phyloP scores from a whole-genome alignment of 2,797 vertebrate genomes.

The Myotis planiceps region DNA sequence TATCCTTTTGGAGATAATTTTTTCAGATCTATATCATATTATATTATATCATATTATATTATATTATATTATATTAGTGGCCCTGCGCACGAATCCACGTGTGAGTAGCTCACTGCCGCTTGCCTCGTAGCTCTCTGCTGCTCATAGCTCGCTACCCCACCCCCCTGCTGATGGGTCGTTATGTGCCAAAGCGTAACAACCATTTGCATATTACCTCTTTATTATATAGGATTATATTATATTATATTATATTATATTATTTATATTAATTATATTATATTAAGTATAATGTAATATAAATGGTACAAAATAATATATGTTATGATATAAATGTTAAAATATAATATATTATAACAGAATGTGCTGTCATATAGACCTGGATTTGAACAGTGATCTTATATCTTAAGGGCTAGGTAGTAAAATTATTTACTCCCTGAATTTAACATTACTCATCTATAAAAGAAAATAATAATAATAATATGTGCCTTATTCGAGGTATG shows the following conservation, averaged over 20 bases:
- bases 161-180: too few relatives aligned
- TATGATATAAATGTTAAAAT: background rate
- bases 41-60: background rate
- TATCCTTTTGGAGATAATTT: background rate
- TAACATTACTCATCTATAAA: background rate
- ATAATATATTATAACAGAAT: background rate
- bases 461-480: background rate
- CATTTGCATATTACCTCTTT: too few relatives aligned
- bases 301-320: background rate
- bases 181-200: too few relatives aligned
- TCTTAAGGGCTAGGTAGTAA: background rate
- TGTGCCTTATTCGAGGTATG: background rate
- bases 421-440: background rate
- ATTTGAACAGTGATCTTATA: background rate
- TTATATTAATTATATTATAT: background rate
- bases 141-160: too few relatives aligned
- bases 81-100: too few relatives aligned
- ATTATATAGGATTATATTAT: too few relatives aligned
- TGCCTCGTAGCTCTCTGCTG: too few relatives aligned
- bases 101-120: too few relatives aligned
- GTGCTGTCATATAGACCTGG: background rate
- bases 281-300: background rate
- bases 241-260: too few relatives aligned
- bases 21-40: background rate
- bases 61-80: background rate